Conservation (phyloP, 2,797 vertebrate genomes). For the Crotalus adamanteus region DNA sequence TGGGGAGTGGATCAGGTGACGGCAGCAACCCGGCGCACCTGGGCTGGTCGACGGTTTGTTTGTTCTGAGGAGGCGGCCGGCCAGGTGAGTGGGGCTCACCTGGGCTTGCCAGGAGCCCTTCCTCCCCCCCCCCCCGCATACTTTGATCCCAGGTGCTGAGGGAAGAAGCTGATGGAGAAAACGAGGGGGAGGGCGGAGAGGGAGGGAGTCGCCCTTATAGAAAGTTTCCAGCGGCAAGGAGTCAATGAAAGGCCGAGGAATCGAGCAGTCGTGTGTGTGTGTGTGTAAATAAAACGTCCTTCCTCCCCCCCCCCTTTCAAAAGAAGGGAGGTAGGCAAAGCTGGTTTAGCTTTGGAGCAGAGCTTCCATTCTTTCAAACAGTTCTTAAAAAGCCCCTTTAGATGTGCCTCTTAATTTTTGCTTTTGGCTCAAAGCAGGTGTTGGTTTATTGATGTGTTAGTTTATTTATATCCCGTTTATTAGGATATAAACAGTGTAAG, state of each 20-base stretch:
- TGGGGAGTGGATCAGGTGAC: neutral
- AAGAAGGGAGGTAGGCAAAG: neutral
- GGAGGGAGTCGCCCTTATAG: too few species aligned
- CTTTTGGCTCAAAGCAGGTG: neutral
- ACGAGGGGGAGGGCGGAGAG: too few species aligned
- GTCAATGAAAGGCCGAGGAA: neutral
- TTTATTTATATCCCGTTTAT: neutral
- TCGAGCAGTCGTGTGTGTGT: too few species aligned
- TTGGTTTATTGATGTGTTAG: neutral
- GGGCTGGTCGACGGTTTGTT: neutral
- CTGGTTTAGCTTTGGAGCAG: neutral
- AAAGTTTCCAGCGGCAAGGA: neutral
- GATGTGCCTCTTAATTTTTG: neutral
- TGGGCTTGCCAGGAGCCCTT: neutral
- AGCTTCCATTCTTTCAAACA: neutral
- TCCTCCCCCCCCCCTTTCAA: too few species aligned
- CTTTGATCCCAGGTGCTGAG: neutral
- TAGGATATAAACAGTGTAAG: neutral
- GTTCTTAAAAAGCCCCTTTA: neutral
- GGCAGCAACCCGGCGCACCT: slow-evolving; percentile 10
- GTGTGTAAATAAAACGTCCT: neutral
- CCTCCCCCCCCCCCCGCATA: neutral
- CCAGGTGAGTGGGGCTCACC: neutral
- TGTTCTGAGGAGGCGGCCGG: neutral
- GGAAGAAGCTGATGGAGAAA: neutral